Percentiles rank a stretch among this genome's conserved stretches.
phyloP scores from a whole-genome alignment of 2,888 invertebrate species.

The Leptinotarsa juncta region DNA sequence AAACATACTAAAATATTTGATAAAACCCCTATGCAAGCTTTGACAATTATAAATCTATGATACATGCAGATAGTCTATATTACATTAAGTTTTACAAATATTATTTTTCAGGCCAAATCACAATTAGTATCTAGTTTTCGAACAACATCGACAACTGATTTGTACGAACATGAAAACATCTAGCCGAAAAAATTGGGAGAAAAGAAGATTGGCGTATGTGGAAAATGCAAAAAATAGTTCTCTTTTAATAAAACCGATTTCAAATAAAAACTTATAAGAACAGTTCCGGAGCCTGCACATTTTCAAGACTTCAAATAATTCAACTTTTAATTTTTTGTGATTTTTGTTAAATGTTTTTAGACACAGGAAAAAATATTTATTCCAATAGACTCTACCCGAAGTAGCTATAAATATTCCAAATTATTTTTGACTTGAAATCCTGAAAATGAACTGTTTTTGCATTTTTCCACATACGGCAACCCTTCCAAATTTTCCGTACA shows the following conservation, averaged over 20 bases:
- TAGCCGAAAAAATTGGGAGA: slow-evolving; percentile 41
- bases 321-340: too few relatives aligned
- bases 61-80: slow-evolving; percentile 62
- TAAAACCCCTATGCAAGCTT: slow-evolving; percentile 63
- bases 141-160: slow-evolving; percentile 51
- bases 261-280: too few relatives aligned
- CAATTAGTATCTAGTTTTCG: slow-evolving; percentile 57
- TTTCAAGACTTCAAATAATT: too few relatives aligned
- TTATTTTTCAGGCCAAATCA: slow-evolving; percentile 61
- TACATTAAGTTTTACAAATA: slow-evolving; percentile 61
- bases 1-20: slow-evolving; percentile 63
- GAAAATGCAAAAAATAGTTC: not conserved
- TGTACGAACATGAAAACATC: slow-evolving; percentile 57
- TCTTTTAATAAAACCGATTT: too few relatives aligned
- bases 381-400: too few relatives aligned
- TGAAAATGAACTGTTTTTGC: slow-evolving; percentile 24
- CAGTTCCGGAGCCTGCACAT: too few relatives aligned
- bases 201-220: slow-evolving; percentile 3
- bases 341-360: too few relatives aligned
- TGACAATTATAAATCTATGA: slow-evolving; percentile 57
- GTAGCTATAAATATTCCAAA: too few relatives aligned
- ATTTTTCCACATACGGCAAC: slow-evolving; percentile 33
- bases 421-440: too few relatives aligned
- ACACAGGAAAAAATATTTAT: too few relatives aligned
- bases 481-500: slow-evolving; percentile 43